Evolutionary conservation across 2,888 invertebrate species (phyloP).

Genomic region (Altica lythri): DNA sequence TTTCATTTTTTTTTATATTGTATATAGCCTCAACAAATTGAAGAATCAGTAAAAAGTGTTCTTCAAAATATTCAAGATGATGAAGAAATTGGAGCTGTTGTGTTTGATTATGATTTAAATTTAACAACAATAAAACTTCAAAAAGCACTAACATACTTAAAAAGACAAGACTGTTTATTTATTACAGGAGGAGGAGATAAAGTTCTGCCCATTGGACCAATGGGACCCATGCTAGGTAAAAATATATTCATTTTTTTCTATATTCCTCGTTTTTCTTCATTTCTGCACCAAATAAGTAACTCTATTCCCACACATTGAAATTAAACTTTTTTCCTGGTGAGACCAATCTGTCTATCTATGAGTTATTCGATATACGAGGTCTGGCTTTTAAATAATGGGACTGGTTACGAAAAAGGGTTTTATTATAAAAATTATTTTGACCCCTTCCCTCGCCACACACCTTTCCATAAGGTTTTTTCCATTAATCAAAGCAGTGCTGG

Average conservation of each 20-base stretch:
- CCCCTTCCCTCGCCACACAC: too few relatives aligned
- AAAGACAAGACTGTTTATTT: conserved; percentile 60
- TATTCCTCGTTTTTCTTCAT: neutral
- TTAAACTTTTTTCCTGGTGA: too few relatives aligned
- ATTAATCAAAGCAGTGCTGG: too few relatives aligned
- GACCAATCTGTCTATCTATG: too few relatives aligned
- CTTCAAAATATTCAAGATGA: conserved; percentile 51
- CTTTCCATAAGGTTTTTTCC: too few relatives aligned
- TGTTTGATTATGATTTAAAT: conserved; percentile 61
- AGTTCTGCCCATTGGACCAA: conserved; percentile 49
- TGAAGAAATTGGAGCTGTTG: conserved; percentile 61
- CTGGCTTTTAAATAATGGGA: too few relatives aligned
- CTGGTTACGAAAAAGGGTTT: too few relatives aligned
- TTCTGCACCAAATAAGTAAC: too few relatives aligned
- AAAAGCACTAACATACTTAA: conserved; percentile 59
- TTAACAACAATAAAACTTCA: conserved; percentile 61
- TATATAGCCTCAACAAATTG: conserved; percentile 19
- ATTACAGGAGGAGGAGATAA: conserved; percentile 60
- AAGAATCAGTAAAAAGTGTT: conserved; percentile 3
- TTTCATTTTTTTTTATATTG: too few relatives aligned
- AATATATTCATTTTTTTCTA: neutral
- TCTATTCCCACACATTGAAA: too few relatives aligned
- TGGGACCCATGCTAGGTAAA: conserved; percentile 26
- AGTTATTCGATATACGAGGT: too few relatives aligned
- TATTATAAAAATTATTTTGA: too few relatives aligned